Base-by-base conservation (phyloP, 1,140 invertebrate genomes). In the Pinna nobilis region DNA sequence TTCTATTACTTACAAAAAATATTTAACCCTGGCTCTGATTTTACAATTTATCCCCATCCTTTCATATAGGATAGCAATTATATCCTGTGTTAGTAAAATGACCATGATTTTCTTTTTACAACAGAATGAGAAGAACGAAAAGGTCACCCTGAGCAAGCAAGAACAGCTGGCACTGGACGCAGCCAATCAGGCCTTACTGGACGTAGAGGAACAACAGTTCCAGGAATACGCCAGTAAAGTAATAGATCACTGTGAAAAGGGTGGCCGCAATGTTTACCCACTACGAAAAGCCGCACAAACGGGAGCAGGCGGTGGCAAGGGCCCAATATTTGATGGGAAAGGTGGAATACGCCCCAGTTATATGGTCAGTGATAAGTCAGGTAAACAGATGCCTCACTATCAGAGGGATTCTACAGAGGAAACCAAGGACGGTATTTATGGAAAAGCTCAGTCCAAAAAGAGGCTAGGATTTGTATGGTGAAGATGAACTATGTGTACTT, bases 391-490 rank as follows among this genome's bases (percentile, higher is more conserved):
- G 81, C 86, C 88, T 4, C 82, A 84, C 61, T 88, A 80, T 50
- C 81, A 87, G 70, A 44, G 81, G 7, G 83, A 82, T 33, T 75
- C 80, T 1, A 88, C 86, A 9, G 80, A 88, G 20, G 80, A 87
- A 30, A 82, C 79, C n/a, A 88, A 88, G 60, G 44, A 79, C 18
- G 78, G 70, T 39, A 83, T 87, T n/a, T 67, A 87, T 59, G 84
- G 82, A 30, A 80, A 84, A 47, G 80, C 70, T 28, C 63, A 74
- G 13, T 85, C 81, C 20, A 85, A 84, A 68, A 83, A 85, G 59
- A 70, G 87, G 23, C 77, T 88, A 25, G 88, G 88, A 30, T 88
- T 89, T 81, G 85, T 89, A 13, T 88, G 87, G 87, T 86, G 85
- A 75, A 63, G 18, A 41, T 25, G 5, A 13, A 60, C 6, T 39